Conservation (phyloP, 2,797 vertebrate genomes). For the Choloepus didactylus region DNA sequence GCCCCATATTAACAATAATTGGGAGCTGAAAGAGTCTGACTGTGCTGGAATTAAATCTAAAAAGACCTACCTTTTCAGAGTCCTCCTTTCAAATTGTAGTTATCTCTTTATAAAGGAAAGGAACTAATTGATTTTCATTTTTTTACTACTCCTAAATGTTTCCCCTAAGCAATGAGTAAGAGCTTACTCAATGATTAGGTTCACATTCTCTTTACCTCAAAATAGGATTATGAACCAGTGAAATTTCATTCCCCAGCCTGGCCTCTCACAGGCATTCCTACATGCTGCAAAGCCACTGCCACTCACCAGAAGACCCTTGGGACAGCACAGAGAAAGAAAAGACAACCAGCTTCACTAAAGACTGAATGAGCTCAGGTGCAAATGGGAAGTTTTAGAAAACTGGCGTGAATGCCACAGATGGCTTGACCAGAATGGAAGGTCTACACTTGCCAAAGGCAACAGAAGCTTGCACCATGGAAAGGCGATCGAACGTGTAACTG, state of each 20-base stretch:
- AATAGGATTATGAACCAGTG: background rate
- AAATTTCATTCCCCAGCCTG: background rate
- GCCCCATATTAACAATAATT: background rate
- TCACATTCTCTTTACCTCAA: background rate
- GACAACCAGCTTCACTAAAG: background rate
- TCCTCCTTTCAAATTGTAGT: slow-evolving; percentile 4
- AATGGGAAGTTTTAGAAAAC: background rate
- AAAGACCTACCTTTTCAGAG: slow-evolving; percentile 15
- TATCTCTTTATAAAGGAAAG: background rate
- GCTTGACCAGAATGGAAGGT: background rate
- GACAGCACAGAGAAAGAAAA: slow-evolving; percentile 8
- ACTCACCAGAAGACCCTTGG: background rate
- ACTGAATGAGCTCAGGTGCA: background rate
- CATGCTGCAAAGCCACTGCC: background rate
- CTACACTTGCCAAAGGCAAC: background rate
- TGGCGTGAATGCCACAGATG: background rate
- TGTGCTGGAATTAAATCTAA: slow-evolving; percentile 31
- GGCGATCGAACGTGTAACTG: background rate
- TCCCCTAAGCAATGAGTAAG: slow-evolving; percentile 5
- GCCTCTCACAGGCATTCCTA: background rate
- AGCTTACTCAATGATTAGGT: background rate
- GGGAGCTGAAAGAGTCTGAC: background rate
- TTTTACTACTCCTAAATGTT: background rate
- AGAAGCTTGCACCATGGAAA: background rate
- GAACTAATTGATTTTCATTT: background rate